These are phyloP conservation scores for Eilema depressum DNA, from an alignment of 2,888 invertebrate species.

Conservation along the genomic window DNA sequence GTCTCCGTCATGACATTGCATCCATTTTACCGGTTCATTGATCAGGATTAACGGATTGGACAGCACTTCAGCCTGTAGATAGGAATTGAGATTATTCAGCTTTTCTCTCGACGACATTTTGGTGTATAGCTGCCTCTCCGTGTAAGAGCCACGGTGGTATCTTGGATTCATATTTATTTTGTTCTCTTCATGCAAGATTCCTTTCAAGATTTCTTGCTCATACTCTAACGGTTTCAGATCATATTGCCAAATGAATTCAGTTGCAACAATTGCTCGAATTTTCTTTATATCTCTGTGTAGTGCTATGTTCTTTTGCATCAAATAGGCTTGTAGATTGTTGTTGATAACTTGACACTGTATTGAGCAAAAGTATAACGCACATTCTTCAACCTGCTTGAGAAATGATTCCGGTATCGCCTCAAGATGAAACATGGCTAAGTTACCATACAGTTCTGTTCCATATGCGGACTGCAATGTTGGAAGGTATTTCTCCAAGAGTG, in stretches of 20 bases:
- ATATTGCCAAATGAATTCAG: slow-evolving; percentile 87
- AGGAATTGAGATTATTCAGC: slow-evolving; percentile 75
- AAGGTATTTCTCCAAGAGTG: slow-evolving; percentile 74
- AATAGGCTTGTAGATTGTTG: slow-evolving; percentile 89
- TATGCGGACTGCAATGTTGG: slow-evolving; percentile 77
- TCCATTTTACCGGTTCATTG: slow-evolving; percentile 70
- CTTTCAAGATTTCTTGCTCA: slow-evolving; percentile 82
- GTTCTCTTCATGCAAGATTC: slow-evolving; percentile 75
- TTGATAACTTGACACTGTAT: slow-evolving; percentile 90
- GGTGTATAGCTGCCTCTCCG: slow-evolving; percentile 83
- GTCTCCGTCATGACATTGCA: slow-evolving; percentile 56
- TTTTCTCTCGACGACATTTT: slow-evolving; percentile 82
- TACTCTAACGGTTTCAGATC: slow-evolving; percentile 83
- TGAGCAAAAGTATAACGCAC: slow-evolving; percentile 89
- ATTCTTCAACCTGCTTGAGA: slow-evolving; percentile 88
- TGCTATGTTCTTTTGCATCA: slow-evolving; percentile 78
- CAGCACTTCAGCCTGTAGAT: slow-evolving; percentile 77
- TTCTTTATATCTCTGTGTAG: slow-evolving; percentile 77
- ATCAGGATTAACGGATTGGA: slow-evolving; percentile 73
- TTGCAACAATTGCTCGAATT: slow-evolving; percentile 82
- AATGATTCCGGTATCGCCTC: slow-evolving; percentile 88
- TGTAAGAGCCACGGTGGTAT: slow-evolving; percentile 86
- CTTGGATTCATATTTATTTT: slow-evolving; percentile 81
- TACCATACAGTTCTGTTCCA: slow-evolving; percentile 72
- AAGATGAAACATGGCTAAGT: slow-evolving; percentile 87